A percentile compares a stretch with the other conserved stretches of the same genome.
Evolutionary conservation across 2,888 invertebrate species (phyloP).

Genomic region (Monopis laevigella): DNA sequence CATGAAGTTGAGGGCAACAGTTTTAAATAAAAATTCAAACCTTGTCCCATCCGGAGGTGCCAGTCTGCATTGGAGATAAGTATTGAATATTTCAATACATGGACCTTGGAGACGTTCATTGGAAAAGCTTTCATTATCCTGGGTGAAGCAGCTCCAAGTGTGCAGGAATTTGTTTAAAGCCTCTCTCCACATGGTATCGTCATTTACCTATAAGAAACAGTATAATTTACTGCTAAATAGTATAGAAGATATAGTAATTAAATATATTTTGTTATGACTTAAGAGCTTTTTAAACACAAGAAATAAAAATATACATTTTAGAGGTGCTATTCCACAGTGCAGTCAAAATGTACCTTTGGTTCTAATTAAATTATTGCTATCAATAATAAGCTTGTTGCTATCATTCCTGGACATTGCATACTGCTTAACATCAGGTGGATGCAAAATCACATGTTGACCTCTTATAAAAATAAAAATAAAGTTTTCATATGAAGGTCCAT

Average conservation of each 20-base stretch:
- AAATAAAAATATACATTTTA: too few relatives aligned
- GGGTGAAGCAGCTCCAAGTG: conserved; percentile 55
- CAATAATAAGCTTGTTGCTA: too few relatives aligned
- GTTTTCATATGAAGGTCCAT: too few relatives aligned
- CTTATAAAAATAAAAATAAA: too few relatives aligned
- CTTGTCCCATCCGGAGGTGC: conserved; percentile 81
- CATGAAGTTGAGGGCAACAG: too few relatives aligned
- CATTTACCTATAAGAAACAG: conserved; percentile 34
- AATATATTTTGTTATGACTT: neutral
- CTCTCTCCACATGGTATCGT: conserved; percentile 56
- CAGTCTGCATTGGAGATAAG: conserved; percentile 81
- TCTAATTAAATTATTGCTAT: too few relatives aligned
- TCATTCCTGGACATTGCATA: too few relatives aligned
- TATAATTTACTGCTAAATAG: neutral
- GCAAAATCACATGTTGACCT: too few relatives aligned
- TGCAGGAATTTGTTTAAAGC: conserved; percentile 57
- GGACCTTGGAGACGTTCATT: conserved; percentile 46
- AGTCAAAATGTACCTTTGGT: too few relatives aligned
- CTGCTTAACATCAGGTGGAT: too few relatives aligned
- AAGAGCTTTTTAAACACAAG: neutral
- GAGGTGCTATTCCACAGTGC: too few relatives aligned
- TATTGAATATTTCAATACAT: conserved; percentile 76
- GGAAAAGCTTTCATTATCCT: conserved; percentile 43
- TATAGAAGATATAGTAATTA: conserved; percentile 10
- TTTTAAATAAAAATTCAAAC: too few relatives aligned